Evolutionary conservation across 2,113 vertebrate genomes (phyloP), one percentile per base, ranked within the genome.

Genomic region (Melierax canorus): DNA sequence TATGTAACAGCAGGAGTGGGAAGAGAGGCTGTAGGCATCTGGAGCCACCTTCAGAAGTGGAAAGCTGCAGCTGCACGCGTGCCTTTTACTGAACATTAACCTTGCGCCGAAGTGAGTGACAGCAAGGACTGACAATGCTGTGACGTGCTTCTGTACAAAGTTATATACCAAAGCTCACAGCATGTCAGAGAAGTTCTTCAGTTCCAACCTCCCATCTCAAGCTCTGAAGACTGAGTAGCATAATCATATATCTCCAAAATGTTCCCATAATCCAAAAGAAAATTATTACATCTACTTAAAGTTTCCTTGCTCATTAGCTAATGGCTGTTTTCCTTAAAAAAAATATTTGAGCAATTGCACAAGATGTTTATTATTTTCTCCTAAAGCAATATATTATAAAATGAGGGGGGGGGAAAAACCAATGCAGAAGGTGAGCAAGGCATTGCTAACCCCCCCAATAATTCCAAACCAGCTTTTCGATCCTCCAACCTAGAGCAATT

Each of bases 91-190:
- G 32, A 38, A 8, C 2, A 1, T 24, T 13, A 4, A 11, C 12
- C 36, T 26, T 6, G 19, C 1, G 4, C 48, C 11, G 2, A 17
- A 45, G 77, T 0, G 22, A 75, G 55, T 2, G 4, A 19, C 48
- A 34, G 32, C 10, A 2, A 56, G 41, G 36, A 29, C 43, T 4
- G 26, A 4, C 62, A 29, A 4, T 1, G 1, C 36, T 3, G 1
- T 15, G 20, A 16, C 3, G 24, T 9, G 17, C 32, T 64, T 26
- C 50, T 18, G 6, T 4, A 4, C 7, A 7, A 30, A 69, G 19
- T 15, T 46, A 22, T 2, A 12, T 4, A 16, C 15, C 48, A 32
- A 39, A 39, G 32, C 34, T 50, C 29, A 51, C 39, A 10, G 50
- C 64, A 66, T 1, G 1, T 23, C 78, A 23, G 16, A n/a, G 46